phyloP scores from a whole-genome alignment of 2,888 invertebrate genomes.

The Tiliacea citrago region DNA sequence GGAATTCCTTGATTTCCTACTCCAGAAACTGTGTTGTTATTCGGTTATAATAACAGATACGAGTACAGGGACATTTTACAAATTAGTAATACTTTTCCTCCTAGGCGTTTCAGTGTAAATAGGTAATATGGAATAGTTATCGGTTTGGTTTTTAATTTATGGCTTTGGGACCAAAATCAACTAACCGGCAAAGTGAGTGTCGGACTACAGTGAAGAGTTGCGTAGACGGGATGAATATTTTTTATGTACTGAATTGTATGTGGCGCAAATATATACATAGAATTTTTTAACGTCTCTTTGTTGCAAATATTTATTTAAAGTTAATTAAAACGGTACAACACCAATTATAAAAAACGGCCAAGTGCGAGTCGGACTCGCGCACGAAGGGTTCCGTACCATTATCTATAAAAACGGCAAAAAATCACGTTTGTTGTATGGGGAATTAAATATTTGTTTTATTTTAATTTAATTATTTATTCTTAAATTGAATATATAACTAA shows the following conservation, averaged over 20 bases:
- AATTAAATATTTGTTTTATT: too few relatives aligned
- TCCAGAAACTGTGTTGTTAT: not conserved
- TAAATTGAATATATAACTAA: too few relatives aligned
- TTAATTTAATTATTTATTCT: too few relatives aligned
- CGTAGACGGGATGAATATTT: not conserved
- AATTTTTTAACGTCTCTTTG: not conserved
- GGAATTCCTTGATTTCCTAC: not conserved
- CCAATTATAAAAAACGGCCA: too few relatives aligned
- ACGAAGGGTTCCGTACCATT: too few relatives aligned
- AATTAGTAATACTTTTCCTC: not conserved
- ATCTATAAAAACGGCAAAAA: too few relatives aligned
- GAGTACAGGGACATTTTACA: not conserved
- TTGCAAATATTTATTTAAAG: too few relatives aligned
- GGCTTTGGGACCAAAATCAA: not conserved
- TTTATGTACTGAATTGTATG: not conserved
- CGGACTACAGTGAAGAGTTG: not conserved
- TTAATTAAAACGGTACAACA: too few relatives aligned
- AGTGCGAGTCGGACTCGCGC: too few relatives aligned
- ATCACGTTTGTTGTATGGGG: too few relatives aligned
- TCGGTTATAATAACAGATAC: not conserved
- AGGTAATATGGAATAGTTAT: not conserved
- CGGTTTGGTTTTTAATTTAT: not conserved
- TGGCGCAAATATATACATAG: not conserved
- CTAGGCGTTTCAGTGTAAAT: not conserved
- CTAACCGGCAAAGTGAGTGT: not conserved